Percentiles rank a stretch among this genome's conserved stretches.
Evolutionary conservation across 2,888 invertebrate species (phyloP).

Genomic region (Syritta pipiens): DNA sequence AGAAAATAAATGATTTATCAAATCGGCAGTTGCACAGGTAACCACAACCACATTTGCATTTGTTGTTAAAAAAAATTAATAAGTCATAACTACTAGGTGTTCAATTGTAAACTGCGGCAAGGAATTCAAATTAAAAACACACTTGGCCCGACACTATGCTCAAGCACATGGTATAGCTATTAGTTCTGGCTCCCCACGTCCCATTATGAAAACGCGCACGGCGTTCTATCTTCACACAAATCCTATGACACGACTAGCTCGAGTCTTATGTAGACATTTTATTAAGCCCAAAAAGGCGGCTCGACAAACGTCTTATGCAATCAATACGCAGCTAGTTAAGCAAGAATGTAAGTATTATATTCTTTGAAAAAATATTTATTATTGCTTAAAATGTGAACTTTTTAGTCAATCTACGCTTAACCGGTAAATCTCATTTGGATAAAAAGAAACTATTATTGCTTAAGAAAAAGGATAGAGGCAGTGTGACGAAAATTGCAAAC

Average conservation of each 20-base stretch:
- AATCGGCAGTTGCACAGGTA: constrained; percentile 79
- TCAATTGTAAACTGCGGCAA: constrained; percentile 95
- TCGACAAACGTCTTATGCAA: constrained; percentile 89
- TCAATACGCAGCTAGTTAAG: constrained; percentile 89
- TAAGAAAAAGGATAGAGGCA: constrained; percentile 82
- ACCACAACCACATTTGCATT: background rate
- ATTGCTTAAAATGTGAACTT: background rate
- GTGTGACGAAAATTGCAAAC: constrained; percentile 86
- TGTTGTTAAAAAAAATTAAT: background rate
- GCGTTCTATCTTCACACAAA: constrained; percentile 97
- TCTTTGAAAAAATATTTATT: too few relatives aligned
- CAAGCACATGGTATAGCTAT: constrained; percentile 90
- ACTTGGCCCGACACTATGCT: constrained; percentile 95
- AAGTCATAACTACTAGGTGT: constrained; percentile 83
- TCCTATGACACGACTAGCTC: constrained; percentile 92
- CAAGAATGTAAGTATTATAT: constrained; percentile 87
- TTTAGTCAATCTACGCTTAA: constrained; percentile 82
- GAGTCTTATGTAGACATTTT: constrained; percentile 90
- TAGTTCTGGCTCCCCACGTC: constrained; percentile 89
- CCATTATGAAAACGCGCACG: constrained; percentile 98
- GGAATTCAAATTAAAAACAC: constrained; percentile 97
- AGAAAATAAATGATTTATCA: constrained; percentile 79
- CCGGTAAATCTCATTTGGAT: constrained; percentile 81
- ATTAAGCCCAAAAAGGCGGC: constrained; percentile 92
- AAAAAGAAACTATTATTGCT: constrained; percentile 81